Base-by-base conservation (phyloP, 2,888 invertebrate species). In the Perithous albicinctus region DNA sequence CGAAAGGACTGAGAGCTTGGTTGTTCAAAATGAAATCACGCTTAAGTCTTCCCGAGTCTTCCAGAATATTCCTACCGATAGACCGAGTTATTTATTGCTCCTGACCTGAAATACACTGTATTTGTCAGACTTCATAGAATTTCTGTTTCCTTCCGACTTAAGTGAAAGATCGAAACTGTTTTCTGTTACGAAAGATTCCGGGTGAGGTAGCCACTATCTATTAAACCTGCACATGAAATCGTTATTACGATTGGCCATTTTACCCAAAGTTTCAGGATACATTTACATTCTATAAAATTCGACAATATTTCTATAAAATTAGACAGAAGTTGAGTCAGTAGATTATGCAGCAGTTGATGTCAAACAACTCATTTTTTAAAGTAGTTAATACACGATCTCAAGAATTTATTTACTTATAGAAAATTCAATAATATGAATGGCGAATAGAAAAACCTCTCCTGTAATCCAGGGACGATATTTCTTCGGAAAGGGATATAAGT, bases 1-100 rank as follows among this genome's bases (percentile, higher is more conserved):
- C 63, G 51, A 20, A 77, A 7, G 43, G 12, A 70, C 26, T 35
- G 48, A 23, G 43, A 43, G 32, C 63, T 41, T n/a, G 12, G 46
- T 38, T 48, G 20, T 46, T 56, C 56, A 59, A 74, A 82, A 82
- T 82, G 56, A 38, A 78, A 82, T 82, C 74, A 69, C 63, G 35
- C 59, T 66, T 41, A 29, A 66, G 61, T 67, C 56, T 51, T 54
- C 35, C 12, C n/a, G 69, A 46, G 15, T 67, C 29, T 63, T 54
- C 18, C 12, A 4, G 38, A 67, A 59, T 56, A 46, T 77, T 20
- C 2, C 32, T 23, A 46, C 43, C 10, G 54, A 8, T 41, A 43
- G 23, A 48, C 69, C 72, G 32, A 78, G 56, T 29, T 38, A 35
- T 72, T 80, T 54, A 69, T 51, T 41, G 38, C 67, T 69, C 67